A percentile compares a stretch with the other conserved stretches of the same genome.
phyloP scores from a whole-genome alignment of 2,797 vertebrate genomes.

The Acipenser oxyrinchus region DNA sequence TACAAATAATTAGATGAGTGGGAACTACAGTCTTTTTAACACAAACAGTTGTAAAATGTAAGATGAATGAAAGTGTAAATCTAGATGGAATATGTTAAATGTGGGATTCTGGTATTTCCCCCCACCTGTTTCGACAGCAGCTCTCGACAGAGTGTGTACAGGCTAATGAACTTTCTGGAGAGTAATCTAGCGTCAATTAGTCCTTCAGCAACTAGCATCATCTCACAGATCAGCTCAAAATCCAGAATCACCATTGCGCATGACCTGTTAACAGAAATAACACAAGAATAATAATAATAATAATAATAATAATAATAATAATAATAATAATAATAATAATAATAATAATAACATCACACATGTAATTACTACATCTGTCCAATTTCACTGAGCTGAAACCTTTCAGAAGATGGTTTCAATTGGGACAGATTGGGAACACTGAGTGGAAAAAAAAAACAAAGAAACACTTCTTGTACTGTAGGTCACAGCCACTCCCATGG shows the following conservation, averaged over 20 bases:
- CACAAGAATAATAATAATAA: not conserved
- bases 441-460: not conserved
- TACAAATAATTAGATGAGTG: not conserved
- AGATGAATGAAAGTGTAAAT: not conserved
- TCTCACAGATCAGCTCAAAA: constrained; percentile 73
- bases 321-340: not conserved
- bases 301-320: not conserved
- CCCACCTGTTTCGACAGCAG: constrained; percentile 66
- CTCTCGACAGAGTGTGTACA: constrained; percentile 67
- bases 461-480: no score
- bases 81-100: no score
- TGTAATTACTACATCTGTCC: not conserved
- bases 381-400: not conserved
- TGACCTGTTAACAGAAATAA: constrained; percentile 21
- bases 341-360: not conserved
- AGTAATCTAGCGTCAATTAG: constrained; percentile 64
- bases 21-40: not conserved
- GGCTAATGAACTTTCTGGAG: constrained; percentile 68
- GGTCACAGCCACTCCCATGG: no score
- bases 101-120: not conserved
- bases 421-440: no score
- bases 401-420: not conserved
- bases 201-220: constrained; percentile 65
- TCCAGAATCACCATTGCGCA: constrained; percentile 65
- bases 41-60: no score